phyloP scores from a whole-genome alignment of 2,113 vertebrate species.

The Eulemur macaco region DNA sequence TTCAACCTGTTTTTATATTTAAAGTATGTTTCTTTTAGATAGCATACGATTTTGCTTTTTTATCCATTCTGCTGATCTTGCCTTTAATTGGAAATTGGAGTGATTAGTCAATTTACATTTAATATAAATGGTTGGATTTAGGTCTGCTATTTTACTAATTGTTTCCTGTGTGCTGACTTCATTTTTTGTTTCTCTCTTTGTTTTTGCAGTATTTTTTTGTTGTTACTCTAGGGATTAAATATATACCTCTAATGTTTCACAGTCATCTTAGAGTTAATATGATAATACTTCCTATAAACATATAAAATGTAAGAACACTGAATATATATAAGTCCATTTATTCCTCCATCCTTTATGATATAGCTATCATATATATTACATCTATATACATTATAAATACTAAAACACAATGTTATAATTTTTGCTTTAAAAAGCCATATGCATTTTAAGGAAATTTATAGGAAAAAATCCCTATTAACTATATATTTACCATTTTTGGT shows the following conservation, averaged over 20 bases:
- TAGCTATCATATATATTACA: neutral
- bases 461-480: neutral
- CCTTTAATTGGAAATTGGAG: neutral
- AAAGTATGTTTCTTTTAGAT: neutral
- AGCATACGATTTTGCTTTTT: neutral
- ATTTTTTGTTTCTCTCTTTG: neutral
- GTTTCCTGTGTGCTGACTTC: neutral
- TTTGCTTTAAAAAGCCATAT: neutral
- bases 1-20: neutral
- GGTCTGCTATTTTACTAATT: neutral
- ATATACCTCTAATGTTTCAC: neutral
- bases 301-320: neutral
- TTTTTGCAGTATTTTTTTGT: neutral
- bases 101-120: neutral
- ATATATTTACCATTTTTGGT: neutral
- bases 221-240: neutral
- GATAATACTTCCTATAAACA: neutral
- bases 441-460: conserved; percentile 7
- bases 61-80: neutral
- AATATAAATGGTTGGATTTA: neutral
- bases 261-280: neutral
- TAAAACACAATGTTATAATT: neutral
- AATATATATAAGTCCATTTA: neutral
- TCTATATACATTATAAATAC: neutral
- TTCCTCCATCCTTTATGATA: neutral